These are phyloP conservation scores for Cabera pusaria DNA, from an alignment of 2,888 invertebrate species.

Conservation along the genomic window DNA sequence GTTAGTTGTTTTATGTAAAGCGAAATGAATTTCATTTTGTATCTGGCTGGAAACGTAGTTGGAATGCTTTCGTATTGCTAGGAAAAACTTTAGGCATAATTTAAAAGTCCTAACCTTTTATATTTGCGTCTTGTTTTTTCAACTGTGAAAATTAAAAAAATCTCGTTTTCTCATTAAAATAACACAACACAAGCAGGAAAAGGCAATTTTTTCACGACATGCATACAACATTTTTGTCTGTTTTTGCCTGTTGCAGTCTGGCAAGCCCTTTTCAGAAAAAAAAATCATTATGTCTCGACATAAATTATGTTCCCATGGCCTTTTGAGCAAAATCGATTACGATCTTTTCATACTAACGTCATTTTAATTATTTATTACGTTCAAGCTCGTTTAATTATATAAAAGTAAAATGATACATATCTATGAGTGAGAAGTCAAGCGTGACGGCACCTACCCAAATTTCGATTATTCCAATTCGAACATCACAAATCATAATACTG, in stretches of 20 bases:
- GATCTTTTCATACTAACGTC: conserved; percentile 19
- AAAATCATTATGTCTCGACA: too few species aligned
- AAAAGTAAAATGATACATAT: not conserved
- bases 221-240: too few species aligned
- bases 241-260: too few species aligned
- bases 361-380: conserved; percentile 25
- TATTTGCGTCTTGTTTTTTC: too few species aligned
- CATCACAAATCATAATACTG: conserved; percentile 33
- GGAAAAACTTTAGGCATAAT: not conserved
- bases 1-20: conserved; percentile 30
- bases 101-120: too few species aligned
- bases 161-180: too few species aligned
- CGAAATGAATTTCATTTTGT: conserved; percentile 10
- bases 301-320: conserved; percentile 4
- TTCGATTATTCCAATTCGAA: conserved; percentile 9
- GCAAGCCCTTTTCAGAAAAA: too few species aligned
- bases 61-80: not conserved
- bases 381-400: too few species aligned
- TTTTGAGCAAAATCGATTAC: conserved; percentile 2
- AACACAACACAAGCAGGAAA: too few species aligned
- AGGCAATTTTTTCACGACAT: too few species aligned
- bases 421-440: conserved; percentile 6
- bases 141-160: too few species aligned
- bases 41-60: not conserved
- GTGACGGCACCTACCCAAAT: conserved; percentile 15